A percentile compares a stretch with the other conserved stretches of the same genome.
Conservation (phyloP, 2,888 invertebrate genomes). For the Drosophila flavopinicola region DNA sequence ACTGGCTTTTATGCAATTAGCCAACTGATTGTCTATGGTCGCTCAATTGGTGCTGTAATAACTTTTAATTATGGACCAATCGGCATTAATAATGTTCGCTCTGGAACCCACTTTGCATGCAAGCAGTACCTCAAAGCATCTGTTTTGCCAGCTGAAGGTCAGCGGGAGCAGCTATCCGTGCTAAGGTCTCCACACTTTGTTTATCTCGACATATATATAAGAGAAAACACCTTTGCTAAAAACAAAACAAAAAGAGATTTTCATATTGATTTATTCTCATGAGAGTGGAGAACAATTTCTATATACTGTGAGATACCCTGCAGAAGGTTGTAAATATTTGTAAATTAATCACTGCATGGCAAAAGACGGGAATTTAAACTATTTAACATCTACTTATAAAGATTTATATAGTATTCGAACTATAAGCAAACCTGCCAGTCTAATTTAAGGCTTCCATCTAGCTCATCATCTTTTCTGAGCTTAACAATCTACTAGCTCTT, state of each 20-base stretch:
- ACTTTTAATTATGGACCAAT: slow-evolving; percentile 71
- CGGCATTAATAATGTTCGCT: slow-evolving; percentile 56
- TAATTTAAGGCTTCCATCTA: no score
- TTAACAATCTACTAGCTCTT: no score
- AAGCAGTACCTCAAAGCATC: slow-evolving; percentile 30
- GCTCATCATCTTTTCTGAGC: no score
- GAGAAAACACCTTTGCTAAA: slow-evolving; percentile 11
- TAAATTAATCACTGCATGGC: no score
- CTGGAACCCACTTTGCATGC: slow-evolving; percentile 62
- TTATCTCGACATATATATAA: slow-evolving; percentile 8
- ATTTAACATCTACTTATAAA: no score
- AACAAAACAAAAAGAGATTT: slow-evolving; percentile 6
- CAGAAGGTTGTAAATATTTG: no score
- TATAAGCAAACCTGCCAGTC: no score
- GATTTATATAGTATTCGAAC: no score
- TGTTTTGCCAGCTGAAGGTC: slow-evolving; percentile 33
- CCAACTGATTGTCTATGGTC: slow-evolving; percentile 49
- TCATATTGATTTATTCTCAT: slow-evolving; percentile 2
- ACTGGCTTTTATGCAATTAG: slow-evolving; percentile 37
- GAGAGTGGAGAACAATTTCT: no score
- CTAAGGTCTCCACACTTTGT: not conserved
- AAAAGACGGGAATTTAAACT: no score
- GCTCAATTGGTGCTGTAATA: slow-evolving; percentile 74
- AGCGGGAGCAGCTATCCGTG: slow-evolving; percentile 4
- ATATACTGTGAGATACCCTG: no score